Evolutionary conservation across 2,797 vertebrate species (phyloP), one percentile per base, ranked within the genome.

Genomic region (Pseudomugil tenellus): DNA sequence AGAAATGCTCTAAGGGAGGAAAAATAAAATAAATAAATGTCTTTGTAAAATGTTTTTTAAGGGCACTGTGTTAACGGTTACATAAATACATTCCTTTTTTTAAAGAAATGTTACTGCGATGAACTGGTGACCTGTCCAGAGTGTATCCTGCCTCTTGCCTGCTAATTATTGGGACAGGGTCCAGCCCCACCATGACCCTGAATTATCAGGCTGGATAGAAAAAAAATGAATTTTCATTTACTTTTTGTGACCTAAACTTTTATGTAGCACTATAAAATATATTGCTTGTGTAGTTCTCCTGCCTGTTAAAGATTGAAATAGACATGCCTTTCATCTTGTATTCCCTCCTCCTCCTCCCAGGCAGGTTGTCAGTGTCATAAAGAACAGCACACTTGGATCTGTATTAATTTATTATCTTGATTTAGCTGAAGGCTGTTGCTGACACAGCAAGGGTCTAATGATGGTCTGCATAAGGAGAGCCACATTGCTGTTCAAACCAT

Each of bases 401-500:
- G 63, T 69, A 52, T 52, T 26, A 16, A 28, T 52, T 25, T 28
- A 28, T 26, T 13, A 28, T 52, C 25, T 52, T 52, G 49, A 28
- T 72, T 58, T n/a, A 43, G 62, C 13, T 32, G 49, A 65, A 41
- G 63, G 59, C 32, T 61, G 60, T n/a, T 70, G 64, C 56, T 2
- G 21, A 67, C 66, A 73, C 57, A 69, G 43, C 65, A 39, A 67
- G 43, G 58, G 39, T 6, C 63, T 32, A 43, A 70, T 39, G 37
- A 58, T 26, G 2, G 39, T 60, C 43, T 65, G 56, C 13, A 26
- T 31, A 41, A 53, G 23, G 46, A 63, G 56, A 41, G 74, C n/a
- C n/a, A 55, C 37, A 19, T 39, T 26, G n/a, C 63, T 57, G 39
- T 25, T 63, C 21, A 64, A 29, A 43, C n/a, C 54, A 70, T 35